These are phyloP conservation scores for Laothoe populi DNA, from an alignment of 2,888 invertebrate species.

Conservation along the genomic window DNA sequence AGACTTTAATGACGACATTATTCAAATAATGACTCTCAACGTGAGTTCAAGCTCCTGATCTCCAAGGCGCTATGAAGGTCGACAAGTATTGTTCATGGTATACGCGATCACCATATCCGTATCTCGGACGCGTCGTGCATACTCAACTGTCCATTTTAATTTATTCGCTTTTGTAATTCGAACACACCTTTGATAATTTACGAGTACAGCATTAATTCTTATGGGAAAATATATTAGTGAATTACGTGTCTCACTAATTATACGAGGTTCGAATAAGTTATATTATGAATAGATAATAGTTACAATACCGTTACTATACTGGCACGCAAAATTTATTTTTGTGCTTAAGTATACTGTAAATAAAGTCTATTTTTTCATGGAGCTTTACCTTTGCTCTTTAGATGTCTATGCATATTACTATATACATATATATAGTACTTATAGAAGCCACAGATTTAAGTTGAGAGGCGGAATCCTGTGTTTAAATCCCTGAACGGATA, in stretches of 20 bases:
- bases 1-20: constrained; percentile 3
- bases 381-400: too few species aligned
- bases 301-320: neutral
- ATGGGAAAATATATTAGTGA: constrained; percentile 13
- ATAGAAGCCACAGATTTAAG: too few species aligned
- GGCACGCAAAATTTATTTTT: too few species aligned
- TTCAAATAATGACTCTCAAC: constrained; percentile 1
- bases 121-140: constrained; percentile 1
- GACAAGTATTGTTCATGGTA: constrained; percentile 4
- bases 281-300: neutral
- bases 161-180: constrained; percentile 18
- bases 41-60: constrained; percentile 17
- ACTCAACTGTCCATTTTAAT: constrained; percentile 3
- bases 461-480: too few species aligned
- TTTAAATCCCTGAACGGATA: too few species aligned
- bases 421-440: too few species aligned
- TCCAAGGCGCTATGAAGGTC: constrained; percentile 14
- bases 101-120: constrained; percentile 7
- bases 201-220: constrained; percentile 7
- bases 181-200: constrained; percentile 9
- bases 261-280: neutral
- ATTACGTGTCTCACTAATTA: neutral
- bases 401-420: too few species aligned
- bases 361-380: too few species aligned
- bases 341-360: too few species aligned